Evolutionary conservation across 2,888 invertebrate genomes (phyloP).

Genomic region (Nemoura dubitans): DNA sequence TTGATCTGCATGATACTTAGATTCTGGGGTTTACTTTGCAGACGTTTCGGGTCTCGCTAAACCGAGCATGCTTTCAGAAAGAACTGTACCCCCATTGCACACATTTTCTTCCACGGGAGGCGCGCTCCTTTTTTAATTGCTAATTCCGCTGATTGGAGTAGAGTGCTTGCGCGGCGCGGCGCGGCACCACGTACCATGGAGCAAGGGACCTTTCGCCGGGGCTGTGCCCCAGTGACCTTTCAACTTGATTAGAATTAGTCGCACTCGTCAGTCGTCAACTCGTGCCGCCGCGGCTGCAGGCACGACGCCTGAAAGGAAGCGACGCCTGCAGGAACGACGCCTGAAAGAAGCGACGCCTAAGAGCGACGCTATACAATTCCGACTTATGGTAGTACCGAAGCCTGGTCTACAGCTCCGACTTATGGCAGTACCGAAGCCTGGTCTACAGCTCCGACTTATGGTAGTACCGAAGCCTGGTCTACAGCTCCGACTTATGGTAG

Average conservation of each 20-base stretch:
- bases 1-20: background rate
- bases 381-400: no score
- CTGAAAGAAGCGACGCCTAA: no score
- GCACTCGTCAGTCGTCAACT: slow-evolving; percentile 1
- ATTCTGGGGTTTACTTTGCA: background rate
- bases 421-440: no score
- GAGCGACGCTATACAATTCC: no score
- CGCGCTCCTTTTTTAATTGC: slow-evolving; percentile 24
- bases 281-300: background rate
- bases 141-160: slow-evolving; percentile 26
- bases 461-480: no score
- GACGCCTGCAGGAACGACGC: background rate
- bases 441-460: no score
- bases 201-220: background rate
- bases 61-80: background rate
- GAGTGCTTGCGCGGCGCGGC: background rate
- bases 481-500: no score
- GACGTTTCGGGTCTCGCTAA: background rate
- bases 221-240: slow-evolving; percentile 18
- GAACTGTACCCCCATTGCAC: background rate
- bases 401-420: no score
- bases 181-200: background rate
- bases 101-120: background rate
- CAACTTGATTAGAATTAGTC: slow-evolving; percentile 31
- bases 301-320: background rate